Conservation (phyloP, 2,797 vertebrate species). For the Chromobotia macracanthus region DNA sequence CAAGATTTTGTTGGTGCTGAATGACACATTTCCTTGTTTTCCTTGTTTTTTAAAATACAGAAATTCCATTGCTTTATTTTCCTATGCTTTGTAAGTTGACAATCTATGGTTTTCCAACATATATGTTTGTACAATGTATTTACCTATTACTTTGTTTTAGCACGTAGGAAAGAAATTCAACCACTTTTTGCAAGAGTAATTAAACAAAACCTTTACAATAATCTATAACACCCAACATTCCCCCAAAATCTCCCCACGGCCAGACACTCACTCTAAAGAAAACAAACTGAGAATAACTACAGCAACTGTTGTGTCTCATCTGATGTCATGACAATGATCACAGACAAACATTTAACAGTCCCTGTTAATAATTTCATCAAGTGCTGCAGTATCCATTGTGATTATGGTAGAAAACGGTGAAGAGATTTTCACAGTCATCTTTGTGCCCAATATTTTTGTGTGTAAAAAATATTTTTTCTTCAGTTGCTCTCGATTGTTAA, state of each 20-base stretch:
- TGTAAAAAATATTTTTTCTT: too few species aligned
- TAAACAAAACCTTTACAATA: not conserved
- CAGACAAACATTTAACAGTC: not conserved
- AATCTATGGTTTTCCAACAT: slow-evolving; percentile 16
- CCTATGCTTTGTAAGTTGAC: slow-evolving; percentile 17
- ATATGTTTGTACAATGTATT: slow-evolving; percentile 13
- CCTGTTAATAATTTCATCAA: not conserved
- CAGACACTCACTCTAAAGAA: not conserved
- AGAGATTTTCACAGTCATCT: not conserved
- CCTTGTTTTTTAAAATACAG: slow-evolving; percentile 32
- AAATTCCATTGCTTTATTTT: slow-evolving; percentile 43
- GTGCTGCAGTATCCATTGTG: not conserved
- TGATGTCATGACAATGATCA: too few species aligned
- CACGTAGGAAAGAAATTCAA: not conserved
- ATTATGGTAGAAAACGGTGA: too few species aligned
- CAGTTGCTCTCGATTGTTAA: not conserved
- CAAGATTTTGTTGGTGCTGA: slow-evolving; percentile 41
- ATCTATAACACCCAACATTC: not conserved
- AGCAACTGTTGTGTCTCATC: not conserved
- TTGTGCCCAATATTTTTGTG: not conserved
- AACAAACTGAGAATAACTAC: not conserved
- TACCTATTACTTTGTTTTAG: not conserved
- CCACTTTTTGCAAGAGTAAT: not conserved
- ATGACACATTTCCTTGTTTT: slow-evolving; percentile 40
- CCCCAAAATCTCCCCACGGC: too few species aligned